Base-by-base conservation (phyloP, 2,888 invertebrate species). In the Acronicta psi region DNA sequence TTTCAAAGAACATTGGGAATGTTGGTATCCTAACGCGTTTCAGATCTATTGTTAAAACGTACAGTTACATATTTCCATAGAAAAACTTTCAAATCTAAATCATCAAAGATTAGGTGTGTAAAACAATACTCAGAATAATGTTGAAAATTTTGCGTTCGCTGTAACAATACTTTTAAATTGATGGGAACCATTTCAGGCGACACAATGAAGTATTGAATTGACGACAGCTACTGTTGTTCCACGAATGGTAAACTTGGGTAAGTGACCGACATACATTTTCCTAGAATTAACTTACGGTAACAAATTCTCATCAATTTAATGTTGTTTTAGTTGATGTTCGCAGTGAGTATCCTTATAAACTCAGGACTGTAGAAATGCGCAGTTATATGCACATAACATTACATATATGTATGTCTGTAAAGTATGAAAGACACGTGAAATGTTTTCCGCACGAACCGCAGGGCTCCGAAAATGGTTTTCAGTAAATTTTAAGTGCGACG, bases 381-480 rank as follows among this genome's bases (percentile, higher is more conserved):
- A 61, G 50, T 59, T 45, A 43, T 50, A 62, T 55, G 61, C 62
- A 67, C 55, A 70, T 58, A 60, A 61, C 53, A 65, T 53, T 80
- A 81, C 79, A 80, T 78, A 81, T 73, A 73, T 69, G 38, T 31
- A 41, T 50, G 55, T 61, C 77, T 71, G 77, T 79, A 80, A 84
- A 81, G 83, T 80, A 82, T 72, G 76, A 77, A 82, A 79, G 82
- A 82, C 83, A 86, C 74, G 81, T 75, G 81, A 84, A 84, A 85
- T 85, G 82, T 82, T 84, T 79, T 79, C 78, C 81, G 80, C 80
- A 66, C 77, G 80, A 86, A 87, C 88, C 86, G 77, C 88, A 85
- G 82, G 79, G 73, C 82, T 81, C 81, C 85, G 77, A 89, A 89
- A 89, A 90, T 87, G 86, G 88, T 87, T 74, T 89, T 82, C 79